phyloP scores from a whole-genome alignment of 2,888 invertebrate genomes.

The Gandaritis pyraliata region DNA sequence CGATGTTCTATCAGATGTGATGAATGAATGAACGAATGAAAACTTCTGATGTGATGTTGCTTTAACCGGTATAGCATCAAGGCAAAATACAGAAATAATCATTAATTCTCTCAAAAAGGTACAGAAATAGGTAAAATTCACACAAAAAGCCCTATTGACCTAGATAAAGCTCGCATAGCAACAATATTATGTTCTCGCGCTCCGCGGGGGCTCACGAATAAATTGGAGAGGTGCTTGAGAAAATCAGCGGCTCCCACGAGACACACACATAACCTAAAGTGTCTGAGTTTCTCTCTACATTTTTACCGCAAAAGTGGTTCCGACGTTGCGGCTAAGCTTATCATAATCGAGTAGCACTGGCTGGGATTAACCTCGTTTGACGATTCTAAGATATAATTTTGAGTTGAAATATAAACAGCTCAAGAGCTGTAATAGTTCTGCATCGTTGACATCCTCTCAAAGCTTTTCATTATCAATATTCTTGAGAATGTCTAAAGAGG shows the following conservation, averaged over 20 bases:
- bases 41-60: too few relatives aligned
- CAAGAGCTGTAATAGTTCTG: too few relatives aligned
- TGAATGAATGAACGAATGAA: too few relatives aligned
- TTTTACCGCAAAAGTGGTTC: conserved; percentile 15
- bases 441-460: too few relatives aligned
- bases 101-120: background rate
- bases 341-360: conserved; percentile 6
- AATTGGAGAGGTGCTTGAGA: conserved; percentile 31
- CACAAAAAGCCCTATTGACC: conserved; percentile 12
- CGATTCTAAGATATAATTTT: too few relatives aligned
- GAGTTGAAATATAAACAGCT: too few relatives aligned
- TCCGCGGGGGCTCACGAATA: conserved; percentile 21
- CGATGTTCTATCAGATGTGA: too few relatives aligned
- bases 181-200: conserved; percentile 22
- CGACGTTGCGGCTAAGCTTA: conserved; percentile 5
- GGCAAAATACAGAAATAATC: background rate
- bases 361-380: background rate
- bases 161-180: conserved; percentile 8
- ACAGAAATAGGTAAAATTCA: background rate
- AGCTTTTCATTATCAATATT: too few relatives aligned
- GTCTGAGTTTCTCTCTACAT: conserved; percentile 16
- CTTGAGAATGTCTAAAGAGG: too few relatives aligned
- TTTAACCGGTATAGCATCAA: too few relatives aligned
- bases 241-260: conserved; percentile 29
- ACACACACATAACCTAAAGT: conserved; percentile 21